These are phyloP conservation scores for Listrodromus nycthemerus DNA, from an alignment of 2,888 invertebrate genomes.

Conservation along the genomic window DNA sequence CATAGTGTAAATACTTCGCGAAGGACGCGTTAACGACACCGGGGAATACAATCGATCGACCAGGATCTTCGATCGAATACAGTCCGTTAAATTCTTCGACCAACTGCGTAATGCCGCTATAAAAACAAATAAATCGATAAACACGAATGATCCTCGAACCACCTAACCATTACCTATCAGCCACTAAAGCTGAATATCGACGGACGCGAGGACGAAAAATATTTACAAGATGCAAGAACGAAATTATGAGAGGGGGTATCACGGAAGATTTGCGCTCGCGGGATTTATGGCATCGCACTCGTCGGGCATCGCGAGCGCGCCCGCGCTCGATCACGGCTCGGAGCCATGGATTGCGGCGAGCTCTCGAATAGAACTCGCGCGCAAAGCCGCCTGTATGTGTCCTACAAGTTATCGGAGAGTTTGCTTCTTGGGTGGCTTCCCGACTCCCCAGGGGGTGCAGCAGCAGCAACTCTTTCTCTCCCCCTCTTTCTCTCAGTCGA, in stretches of 20 bases:
- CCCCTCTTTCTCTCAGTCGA: constrained; percentile 64
- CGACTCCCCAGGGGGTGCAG: constrained; percentile 81
- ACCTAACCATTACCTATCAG: background rate
- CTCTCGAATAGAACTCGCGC: constrained; percentile 38
- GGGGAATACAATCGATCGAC: constrained; percentile 27
- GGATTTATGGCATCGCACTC: constrained; percentile 56
- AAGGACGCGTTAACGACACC: constrained; percentile 41
- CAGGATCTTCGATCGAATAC: constrained; percentile 46
- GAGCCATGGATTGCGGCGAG: background rate
- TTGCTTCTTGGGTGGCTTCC: constrained; percentile 83
- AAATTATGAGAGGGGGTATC: constrained; percentile 31
- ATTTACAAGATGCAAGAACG: constrained; percentile 12
- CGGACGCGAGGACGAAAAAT: background rate
- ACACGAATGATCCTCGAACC: background rate
- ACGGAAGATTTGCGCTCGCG: constrained; percentile 4
- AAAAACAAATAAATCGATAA: constrained; percentile 41
- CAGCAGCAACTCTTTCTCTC: constrained; percentile 68
- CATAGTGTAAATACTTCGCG: constrained; percentile 22
- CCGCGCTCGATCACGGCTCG: background rate
- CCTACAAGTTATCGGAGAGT: constrained; percentile 81
- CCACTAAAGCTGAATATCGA: background rate
- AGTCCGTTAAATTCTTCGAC: constrained; percentile 55
- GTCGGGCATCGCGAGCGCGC: constrained; percentile 11
- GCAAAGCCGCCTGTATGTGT: constrained; percentile 76
- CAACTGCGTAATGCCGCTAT: constrained; percentile 27